phyloP scores from a whole-genome alignment of 2,797 vertebrate species.

The Hypotaenidia okinawae region DNA sequence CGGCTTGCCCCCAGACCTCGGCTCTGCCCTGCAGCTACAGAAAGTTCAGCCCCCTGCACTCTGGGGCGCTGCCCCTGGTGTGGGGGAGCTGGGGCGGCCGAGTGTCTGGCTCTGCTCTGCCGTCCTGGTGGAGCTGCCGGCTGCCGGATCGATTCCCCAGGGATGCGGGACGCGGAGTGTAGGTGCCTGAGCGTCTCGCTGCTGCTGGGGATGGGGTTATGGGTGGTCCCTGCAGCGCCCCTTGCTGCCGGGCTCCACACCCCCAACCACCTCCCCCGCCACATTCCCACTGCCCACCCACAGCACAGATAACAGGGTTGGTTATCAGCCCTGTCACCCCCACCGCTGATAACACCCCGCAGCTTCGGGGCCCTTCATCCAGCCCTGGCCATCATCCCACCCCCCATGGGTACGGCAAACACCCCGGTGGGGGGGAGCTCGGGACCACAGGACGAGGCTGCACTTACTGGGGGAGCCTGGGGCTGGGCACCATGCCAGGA shows the following conservation, averaged over 20 bases:
- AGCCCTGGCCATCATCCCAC: neutral
- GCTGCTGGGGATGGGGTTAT: fast-evolving
- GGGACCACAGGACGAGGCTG: too few relatives aligned
- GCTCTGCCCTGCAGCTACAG: neutral
- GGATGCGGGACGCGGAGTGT: too few relatives aligned
- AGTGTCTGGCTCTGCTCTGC: neutral
- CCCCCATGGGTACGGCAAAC: fast-evolving
- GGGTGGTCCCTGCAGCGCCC: neutral
- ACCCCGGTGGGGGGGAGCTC: neutral
- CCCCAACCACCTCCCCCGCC: neutral
- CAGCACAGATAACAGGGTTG: neutral
- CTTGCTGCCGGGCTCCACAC: neutral
- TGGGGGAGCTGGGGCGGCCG: too few relatives aligned
- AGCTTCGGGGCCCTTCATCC: neutral
- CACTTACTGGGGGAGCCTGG: fast-evolving
- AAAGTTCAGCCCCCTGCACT: too few relatives aligned
- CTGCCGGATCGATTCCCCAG: neutral
- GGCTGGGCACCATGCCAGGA: fast-evolving
- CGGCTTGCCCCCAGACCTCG: neutral
- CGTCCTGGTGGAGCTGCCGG: fast-evolving
- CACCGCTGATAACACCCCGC: fast-evolving
- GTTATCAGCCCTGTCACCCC: neutral
- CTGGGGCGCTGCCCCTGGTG: too few relatives aligned
- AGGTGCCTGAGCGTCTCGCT: too few relatives aligned
- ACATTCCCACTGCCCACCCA: neutral